A percentile compares a stretch with the other conserved stretches of the same genome.
Evolutionary conservation across 2,888 invertebrate species (phyloP).

Genomic region (Phrixothrix hirtus): DNA sequence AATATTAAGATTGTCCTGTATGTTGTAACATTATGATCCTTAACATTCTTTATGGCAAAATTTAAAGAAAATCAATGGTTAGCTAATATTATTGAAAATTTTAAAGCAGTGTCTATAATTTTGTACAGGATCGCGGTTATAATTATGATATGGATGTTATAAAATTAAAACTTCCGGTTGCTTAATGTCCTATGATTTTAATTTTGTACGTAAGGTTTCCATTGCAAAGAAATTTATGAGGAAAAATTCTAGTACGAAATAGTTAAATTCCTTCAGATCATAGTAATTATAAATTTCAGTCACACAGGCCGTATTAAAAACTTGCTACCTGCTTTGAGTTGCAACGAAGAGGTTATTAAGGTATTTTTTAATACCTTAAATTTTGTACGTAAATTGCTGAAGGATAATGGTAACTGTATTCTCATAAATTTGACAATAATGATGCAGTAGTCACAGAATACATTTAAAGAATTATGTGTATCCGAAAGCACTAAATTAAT

Average conservation of each 20-base stretch:
- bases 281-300: conserved; percentile 22
- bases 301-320: conserved; percentile 27
- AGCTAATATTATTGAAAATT: no score
- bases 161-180: neutral
- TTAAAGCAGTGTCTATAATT: no score
- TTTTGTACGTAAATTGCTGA: conserved; percentile 30
- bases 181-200: neutral
- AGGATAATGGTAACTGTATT: conserved; percentile 13
- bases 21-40: no score
- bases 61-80: no score
- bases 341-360: conserved; percentile 26
- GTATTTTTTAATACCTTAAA: conserved; percentile 29
- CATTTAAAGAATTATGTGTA: conserved; percentile 9
- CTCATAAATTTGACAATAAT: conserved; percentile 29
- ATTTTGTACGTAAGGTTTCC: no score
- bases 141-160: no score
- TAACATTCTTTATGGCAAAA: no score
- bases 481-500: no score
- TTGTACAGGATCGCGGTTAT: no score
- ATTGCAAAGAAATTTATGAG: neutral
- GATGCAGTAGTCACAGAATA: conserved; percentile 22
- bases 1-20: no score
- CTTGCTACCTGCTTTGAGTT: conserved; percentile 27
- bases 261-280: conserved; percentile 2
- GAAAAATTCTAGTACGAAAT: neutral